Evolutionary conservation across 2,888 invertebrate genomes (phyloP).

Genomic region (Standfussiana lucernea): DNA sequence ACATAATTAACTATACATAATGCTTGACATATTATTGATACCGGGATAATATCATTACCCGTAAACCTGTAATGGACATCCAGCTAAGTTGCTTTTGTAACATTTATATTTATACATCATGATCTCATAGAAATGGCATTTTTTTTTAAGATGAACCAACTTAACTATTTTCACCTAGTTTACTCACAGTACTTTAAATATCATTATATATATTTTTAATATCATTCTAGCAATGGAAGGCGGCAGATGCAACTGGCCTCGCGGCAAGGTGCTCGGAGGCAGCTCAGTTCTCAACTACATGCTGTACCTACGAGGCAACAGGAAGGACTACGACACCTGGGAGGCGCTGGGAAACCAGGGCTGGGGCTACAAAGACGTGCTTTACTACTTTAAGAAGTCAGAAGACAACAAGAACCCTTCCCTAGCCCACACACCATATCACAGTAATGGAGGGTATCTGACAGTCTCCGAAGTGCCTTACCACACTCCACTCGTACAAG

Average conservation of each 20-base stretch:
- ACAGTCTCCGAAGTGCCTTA: slow-evolving; percentile 97
- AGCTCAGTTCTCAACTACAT: slow-evolving; percentile 97
- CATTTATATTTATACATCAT: background rate
- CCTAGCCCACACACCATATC: slow-evolving; percentile 94
- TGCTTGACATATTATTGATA: background rate
- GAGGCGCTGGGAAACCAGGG: slow-evolving; percentile 96
- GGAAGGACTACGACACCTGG: slow-evolving; percentile 97
- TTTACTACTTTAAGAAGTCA: slow-evolving; percentile 97
- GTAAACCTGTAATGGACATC: background rate
- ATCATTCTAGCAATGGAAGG: slow-evolving; percentile 94
- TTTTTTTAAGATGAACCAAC: background rate
- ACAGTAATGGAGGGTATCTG: slow-evolving; percentile 94
- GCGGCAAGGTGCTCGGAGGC: slow-evolving; percentile 98
- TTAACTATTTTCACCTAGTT: background rate
- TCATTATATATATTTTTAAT: too few relatives aligned
- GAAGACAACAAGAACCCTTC: slow-evolving; percentile 97
- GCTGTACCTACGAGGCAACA: slow-evolving; percentile 97
- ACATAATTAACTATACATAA: background rate
- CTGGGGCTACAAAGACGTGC: slow-evolving; percentile 95
- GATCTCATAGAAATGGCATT: background rate
- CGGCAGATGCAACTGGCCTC: slow-evolving; percentile 96
- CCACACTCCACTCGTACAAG: slow-evolving; percentile 95
- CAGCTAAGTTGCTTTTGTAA: background rate
- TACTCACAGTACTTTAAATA: background rate
- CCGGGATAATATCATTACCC: background rate